Evolutionary conservation across 1,140 invertebrate genomes (phyloP).

Genomic region (Lysiphlebus fabarum): DNA sequence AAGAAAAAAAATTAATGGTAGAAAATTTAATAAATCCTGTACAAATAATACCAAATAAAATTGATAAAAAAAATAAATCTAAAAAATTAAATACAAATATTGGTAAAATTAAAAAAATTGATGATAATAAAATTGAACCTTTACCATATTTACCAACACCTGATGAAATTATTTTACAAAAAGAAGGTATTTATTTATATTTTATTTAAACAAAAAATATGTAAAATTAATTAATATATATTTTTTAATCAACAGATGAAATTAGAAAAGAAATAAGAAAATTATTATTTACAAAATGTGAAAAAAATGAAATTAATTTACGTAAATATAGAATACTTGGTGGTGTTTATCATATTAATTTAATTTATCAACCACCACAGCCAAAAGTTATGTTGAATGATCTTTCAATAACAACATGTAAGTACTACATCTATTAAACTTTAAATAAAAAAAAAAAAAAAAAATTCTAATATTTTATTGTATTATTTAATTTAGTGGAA

Average conservation of each 20-base stretch:
- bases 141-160: constrained; percentile 40
- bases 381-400: constrained; percentile 54
- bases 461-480: constrained; percentile 5
- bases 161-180: constrained; percentile 35
- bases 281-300: constrained; percentile 38
- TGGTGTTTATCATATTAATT: constrained; percentile 63
- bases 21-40: constrained; percentile 36
- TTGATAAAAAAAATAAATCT: constrained; percentile 28
- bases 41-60: constrained; percentile 18
- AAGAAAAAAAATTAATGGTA: constrained; percentile 39
- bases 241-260: constrained; percentile 36
- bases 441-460: background rate
- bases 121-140: constrained; percentile 33
- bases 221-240: constrained; percentile 16
- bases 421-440: constrained; percentile 27
- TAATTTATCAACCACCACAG: constrained; percentile 66
- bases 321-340: constrained; percentile 65
- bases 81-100: constrained; percentile 23
- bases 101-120: constrained; percentile 25
- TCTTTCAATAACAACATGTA: constrained; percentile 52
- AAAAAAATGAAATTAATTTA: constrained; percentile 62
- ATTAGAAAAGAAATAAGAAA: constrained; percentile 41
- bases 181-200: constrained; percentile 31
- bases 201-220: background rate
- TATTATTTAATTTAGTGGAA: constrained; percentile 61